A percentile compares a stretch with the other conserved stretches of the same genome.
phyloP scores from a whole-genome alignment of 2,113 vertebrate genomes.

The Egretta garzetta region DNA sequence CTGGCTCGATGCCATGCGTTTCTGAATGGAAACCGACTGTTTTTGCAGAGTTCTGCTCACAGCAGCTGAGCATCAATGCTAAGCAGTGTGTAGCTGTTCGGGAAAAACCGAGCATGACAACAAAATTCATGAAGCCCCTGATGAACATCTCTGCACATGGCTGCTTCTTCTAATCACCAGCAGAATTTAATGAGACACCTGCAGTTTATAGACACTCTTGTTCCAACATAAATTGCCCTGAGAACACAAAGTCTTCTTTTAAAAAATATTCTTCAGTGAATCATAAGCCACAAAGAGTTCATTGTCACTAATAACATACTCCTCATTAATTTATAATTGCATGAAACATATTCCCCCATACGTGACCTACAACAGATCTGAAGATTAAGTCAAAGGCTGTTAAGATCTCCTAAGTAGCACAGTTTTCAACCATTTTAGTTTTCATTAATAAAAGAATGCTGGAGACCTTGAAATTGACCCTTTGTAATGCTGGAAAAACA shows the following conservation, averaged over 20 bases:
- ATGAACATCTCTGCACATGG: slow-evolving; percentile 51
- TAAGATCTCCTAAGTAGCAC: neutral
- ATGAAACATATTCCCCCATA: neutral
- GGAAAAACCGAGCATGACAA: slow-evolving; percentile 19
- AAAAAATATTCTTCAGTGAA: slow-evolving; percentile 22
- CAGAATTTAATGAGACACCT: slow-evolving; percentile 67
- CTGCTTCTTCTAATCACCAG: slow-evolving; percentile 57
- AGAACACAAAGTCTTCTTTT: slow-evolving; percentile 17
- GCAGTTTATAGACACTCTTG: slow-evolving; percentile 27
- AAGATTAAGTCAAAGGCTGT: neutral
- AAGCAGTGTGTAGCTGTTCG: slow-evolving; percentile 23
- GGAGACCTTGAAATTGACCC: neutral
- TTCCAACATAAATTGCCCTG: neutral
- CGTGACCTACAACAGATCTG: neutral
- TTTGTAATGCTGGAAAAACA: neutral
- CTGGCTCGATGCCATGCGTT: neutral
- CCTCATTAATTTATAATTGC: slow-evolving; percentile 31
- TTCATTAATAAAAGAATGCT: neutral
- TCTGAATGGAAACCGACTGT: neutral
- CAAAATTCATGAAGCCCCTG: slow-evolving; percentile 20
- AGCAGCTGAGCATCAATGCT: slow-evolving; percentile 15
- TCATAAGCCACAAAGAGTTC: slow-evolving; percentile 2
- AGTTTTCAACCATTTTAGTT: neutral
- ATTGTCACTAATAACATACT: slow-evolving; percentile 5
- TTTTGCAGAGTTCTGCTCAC: slow-evolving; percentile 12